Percentiles rank a stretch among this genome's conserved stretches.
These are phyloP conservation scores for Nylanderia fulva DNA, from an alignment of 1,140 invertebrate genomes.

Conservation along the genomic window DNA sequence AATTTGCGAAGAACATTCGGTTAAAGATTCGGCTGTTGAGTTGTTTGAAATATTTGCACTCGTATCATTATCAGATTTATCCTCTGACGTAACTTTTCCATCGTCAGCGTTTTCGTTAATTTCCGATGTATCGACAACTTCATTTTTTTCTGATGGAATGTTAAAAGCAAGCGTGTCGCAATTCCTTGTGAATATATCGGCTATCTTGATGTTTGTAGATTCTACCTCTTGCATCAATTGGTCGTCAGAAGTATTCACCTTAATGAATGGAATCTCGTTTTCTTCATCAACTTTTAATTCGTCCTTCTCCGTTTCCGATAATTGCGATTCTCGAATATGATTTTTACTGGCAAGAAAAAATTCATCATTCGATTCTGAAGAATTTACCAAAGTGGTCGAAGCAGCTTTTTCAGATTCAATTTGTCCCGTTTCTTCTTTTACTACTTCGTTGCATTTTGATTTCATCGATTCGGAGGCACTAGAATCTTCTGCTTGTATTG, in stretches of 20 bases:
- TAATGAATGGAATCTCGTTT: neutral
- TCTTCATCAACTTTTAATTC: slow-evolving; percentile 28
- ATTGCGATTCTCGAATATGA: neutral
- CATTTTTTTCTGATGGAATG: neutral
- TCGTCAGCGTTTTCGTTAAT: neutral
- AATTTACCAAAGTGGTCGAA: neutral
- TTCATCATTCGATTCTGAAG: neutral
- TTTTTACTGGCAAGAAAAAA: neutral
- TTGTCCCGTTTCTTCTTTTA: neutral
- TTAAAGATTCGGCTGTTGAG: neutral
- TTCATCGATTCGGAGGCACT: neutral
- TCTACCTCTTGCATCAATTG: neutral
- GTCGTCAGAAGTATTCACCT: neutral
- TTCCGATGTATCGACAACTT: neutral
- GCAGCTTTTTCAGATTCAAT: slow-evolving; percentile 15
- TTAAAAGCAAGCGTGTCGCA: neutral
- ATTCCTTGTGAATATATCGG: neutral
- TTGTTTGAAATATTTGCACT: neutral
- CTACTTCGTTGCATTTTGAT: neutral
- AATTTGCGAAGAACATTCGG: neutral
- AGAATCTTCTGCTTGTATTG: slow-evolving; percentile 12
- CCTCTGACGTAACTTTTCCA: neutral
- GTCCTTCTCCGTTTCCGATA: slow-evolving; percentile 13
- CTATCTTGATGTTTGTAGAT: neutral
- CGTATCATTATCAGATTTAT: neutral